A percentile compares a stretch with the other conserved stretches of the same genome.
Conservation (phyloP, 2,888 invertebrate species). For the Sinotaia quadrata region DNA sequence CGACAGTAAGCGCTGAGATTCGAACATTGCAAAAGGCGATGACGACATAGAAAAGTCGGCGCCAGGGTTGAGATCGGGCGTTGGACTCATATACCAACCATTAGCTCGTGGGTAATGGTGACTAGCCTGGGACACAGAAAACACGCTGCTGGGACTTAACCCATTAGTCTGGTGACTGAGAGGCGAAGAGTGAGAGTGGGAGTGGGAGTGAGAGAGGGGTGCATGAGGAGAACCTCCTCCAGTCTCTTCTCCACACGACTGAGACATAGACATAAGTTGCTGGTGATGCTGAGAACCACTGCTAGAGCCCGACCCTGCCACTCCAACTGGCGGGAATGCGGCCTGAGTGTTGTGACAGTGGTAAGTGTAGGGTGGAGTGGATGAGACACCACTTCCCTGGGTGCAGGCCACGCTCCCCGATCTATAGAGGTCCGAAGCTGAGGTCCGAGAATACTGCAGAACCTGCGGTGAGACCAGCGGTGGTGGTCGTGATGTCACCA, state of each 20-base stretch:
- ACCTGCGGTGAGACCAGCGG: slow-evolving; percentile 58
- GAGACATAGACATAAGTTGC: slow-evolving; percentile 38
- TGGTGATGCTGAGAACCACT: slow-evolving; percentile 31
- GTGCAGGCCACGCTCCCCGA: slow-evolving; percentile 42
- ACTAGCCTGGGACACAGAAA: slow-evolving; percentile 53
- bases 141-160: slow-evolving; percentile 52
- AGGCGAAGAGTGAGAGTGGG: slow-evolving; percentile 48
- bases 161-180: slow-evolving; percentile 53
- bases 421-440: slow-evolving; percentile 55
- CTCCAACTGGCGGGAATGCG: slow-evolving; percentile 40
- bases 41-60: slow-evolving; percentile 36
- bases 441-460: slow-evolving; percentile 53
- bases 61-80: slow-evolving; percentile 51
- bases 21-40: slow-evolving; percentile 57
- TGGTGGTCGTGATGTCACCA: slow-evolving; percentile 47
- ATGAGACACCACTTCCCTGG: slow-evolving; percentile 36
- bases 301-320: slow-evolving; percentile 10
- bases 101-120: slow-evolving; percentile 55
- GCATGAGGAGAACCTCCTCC: slow-evolving; percentile 47
- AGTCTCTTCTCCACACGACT: slow-evolving; percentile 34
- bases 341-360: slow-evolving; percentile 49
- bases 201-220: slow-evolving; percentile 42
- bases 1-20: slow-evolving; percentile 56
- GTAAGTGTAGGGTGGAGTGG: slow-evolving; percentile 43
- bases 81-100: slow-evolving; percentile 61